Evolutionary conservation across 2,888 invertebrate genomes (phyloP).

Genomic region (Eurois occulta): DNA sequence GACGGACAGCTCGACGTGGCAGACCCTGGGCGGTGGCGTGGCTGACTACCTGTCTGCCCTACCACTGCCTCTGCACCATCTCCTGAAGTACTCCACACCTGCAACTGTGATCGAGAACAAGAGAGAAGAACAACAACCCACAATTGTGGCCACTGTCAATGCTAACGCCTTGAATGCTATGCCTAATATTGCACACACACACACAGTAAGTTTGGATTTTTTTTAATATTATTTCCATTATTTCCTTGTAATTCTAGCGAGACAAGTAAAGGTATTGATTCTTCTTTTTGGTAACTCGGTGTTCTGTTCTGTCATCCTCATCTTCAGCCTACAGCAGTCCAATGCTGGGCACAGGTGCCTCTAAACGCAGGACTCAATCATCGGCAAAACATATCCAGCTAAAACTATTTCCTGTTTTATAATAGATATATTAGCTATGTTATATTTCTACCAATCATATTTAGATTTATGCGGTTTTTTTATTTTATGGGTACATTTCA

Average conservation of each 20-base stretch:
- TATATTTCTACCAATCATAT: too few relatives aligned
- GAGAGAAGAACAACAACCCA: slow-evolving; percentile 91
- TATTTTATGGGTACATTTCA: too few relatives aligned
- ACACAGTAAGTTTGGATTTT: slow-evolving; percentile 69
- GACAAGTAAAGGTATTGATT: background rate
- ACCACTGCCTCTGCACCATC: slow-evolving; percentile 95
- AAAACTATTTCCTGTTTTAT: background rate
- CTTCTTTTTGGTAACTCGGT: background rate
- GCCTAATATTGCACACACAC: slow-evolving; percentile 71
- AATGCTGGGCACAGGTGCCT: background rate
- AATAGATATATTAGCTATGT: too few relatives aligned
- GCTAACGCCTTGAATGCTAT: slow-evolving; percentile 78
- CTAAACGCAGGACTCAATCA: background rate
- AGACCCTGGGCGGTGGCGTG: slow-evolving; percentile 94
- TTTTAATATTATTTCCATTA: too few relatives aligned
- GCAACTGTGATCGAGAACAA: slow-evolving; percentile 91
- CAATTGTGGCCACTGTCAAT: slow-evolving; percentile 88
- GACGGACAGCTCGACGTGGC: slow-evolving; percentile 91
- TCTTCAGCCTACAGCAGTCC: background rate
- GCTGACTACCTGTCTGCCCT: slow-evolving; percentile 96
- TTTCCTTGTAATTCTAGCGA: background rate
- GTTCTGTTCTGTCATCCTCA: background rate
- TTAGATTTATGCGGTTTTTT: too few relatives aligned
- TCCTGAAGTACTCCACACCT: slow-evolving; percentile 94
- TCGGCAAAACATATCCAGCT: background rate